phyloP scores from a whole-genome alignment of 1,140 invertebrate species.

The Drosophila erecta region DNA sequence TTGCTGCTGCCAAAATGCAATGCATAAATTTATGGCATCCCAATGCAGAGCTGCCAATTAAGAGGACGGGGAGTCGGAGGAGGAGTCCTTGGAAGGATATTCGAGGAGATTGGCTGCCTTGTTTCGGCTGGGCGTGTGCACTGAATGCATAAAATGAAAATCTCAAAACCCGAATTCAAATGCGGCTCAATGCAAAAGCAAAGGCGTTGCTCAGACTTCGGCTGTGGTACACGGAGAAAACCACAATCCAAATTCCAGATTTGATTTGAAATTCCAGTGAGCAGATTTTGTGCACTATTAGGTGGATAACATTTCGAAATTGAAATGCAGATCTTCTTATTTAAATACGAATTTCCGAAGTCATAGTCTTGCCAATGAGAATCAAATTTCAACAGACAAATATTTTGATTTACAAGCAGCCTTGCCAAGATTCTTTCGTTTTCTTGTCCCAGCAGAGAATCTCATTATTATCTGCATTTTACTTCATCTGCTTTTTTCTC shows the following conservation, averaged over 20 bases:
- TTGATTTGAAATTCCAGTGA: neutral
- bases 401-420: neutral
- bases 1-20: slow-evolving; percentile 64
- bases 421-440: too few relatives aligned
- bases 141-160: slow-evolving; percentile 77
- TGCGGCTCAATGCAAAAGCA: slow-evolving; percentile 43
- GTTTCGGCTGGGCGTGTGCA: slow-evolving; percentile 67
- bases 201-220: slow-evolving; percentile 47
- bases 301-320: neutral
- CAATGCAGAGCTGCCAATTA: slow-evolving; percentile 69
- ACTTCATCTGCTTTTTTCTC: neutral
- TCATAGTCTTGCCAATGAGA: too few relatives aligned
- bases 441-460: too few relatives aligned
- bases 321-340: neutral
- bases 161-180: slow-evolving; percentile 59
- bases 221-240: slow-evolving; percentile 21
- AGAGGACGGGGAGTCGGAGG: slow-evolving; percentile 20
- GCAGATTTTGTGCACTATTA: neutral
- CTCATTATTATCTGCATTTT: neutral
- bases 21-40: slow-evolving; percentile 78
- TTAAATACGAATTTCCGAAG: neutral
- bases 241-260: neutral
- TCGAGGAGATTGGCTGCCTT: slow-evolving; percentile 68
- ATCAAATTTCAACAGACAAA: too few relatives aligned
- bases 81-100: slow-evolving; percentile 13